Conservation (phyloP, 2,797 vertebrate genomes). For the Bovichtus diacanthus region DNA sequence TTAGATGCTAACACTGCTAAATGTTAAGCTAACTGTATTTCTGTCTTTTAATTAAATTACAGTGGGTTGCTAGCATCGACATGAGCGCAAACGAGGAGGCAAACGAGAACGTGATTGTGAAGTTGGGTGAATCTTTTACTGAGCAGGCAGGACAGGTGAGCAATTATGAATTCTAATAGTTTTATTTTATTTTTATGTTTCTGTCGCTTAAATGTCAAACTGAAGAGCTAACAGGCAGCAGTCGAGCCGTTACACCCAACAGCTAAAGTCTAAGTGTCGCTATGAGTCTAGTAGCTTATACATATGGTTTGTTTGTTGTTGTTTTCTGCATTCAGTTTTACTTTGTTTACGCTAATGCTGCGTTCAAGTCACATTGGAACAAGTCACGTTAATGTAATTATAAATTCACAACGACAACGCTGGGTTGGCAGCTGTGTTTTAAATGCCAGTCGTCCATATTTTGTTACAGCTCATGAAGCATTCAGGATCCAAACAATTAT, state of each 20-base stretch:
- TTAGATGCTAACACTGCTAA: slow-evolving; percentile 33
- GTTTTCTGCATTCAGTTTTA: background rate
- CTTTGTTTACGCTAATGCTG: slow-evolving; percentile 12
- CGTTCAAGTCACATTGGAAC: slow-evolving; percentile 30
- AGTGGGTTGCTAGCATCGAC: slow-evolving; percentile 97
- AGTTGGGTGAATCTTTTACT: slow-evolving; percentile 87
- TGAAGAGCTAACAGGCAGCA: background rate
- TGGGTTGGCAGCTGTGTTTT: background rate
- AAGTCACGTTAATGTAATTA: too few species aligned
- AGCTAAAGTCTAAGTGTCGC: background rate
- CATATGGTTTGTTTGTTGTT: accelerated
- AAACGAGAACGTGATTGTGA: slow-evolving; percentile 89
- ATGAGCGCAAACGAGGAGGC: slow-evolving; percentile 91
- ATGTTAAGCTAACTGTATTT: background rate
- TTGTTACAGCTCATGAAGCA: background rate
- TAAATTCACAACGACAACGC: background rate
- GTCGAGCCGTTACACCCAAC: accelerated
- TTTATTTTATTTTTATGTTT: too few species aligned
- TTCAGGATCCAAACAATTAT: background rate
- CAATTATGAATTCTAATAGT: too few species aligned
- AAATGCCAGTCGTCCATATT: background rate
- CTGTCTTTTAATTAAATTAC: background rate
- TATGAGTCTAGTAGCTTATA: accelerated
- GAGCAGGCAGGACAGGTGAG: slow-evolving; percentile 95
- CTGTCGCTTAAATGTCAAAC: background rate